A percentile compares a stretch with the other conserved stretches of the same genome.
These are phyloP conservation scores for Drosophila cognata DNA, from an alignment of 2,888 invertebrate genomes.

Conservation along the genomic window DNA sequence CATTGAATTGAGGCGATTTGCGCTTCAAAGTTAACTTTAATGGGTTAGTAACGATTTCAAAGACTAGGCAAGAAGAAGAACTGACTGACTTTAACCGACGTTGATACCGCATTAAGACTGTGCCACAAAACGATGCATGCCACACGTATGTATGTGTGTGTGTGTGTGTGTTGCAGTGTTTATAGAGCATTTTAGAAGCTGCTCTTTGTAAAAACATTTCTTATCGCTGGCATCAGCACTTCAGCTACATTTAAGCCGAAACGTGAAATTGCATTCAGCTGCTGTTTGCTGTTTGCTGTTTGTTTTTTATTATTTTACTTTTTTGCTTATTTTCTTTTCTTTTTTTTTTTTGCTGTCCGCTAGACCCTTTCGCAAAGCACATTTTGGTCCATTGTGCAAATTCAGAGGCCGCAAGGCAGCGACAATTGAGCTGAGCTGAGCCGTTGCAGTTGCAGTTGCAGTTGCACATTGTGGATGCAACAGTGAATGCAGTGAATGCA, in stretches of 20 bases:
- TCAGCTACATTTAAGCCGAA: constrained; percentile 44
- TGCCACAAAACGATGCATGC: constrained; percentile 9
- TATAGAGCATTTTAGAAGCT: constrained; percentile 31
- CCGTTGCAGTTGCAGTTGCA: constrained; percentile 23
- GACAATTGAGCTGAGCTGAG: constrained; percentile 14
- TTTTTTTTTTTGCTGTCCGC: constrained; percentile 6
- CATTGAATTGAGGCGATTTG: neutral
- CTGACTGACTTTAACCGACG: constrained; percentile 1
- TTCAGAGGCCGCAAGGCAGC: constrained; percentile 36
- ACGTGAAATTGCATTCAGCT: constrained; percentile 54
- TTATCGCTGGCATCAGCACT: constrained; percentile 58
- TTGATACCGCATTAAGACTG: constrained; percentile 9
- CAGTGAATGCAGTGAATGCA: constrained; percentile 49
- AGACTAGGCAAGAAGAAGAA: neutral
- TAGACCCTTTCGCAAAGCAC: constrained; percentile 43
- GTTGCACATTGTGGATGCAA: constrained; percentile 28
- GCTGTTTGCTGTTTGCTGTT: constrained; percentile 7
- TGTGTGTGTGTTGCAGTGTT: constrained; percentile 15
- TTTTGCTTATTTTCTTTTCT: constrained; percentile 9
- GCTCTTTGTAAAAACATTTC: constrained; percentile 32
- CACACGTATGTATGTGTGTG: neutral
- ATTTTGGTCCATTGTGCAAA: constrained; percentile 53
- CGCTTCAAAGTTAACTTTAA: neutral
- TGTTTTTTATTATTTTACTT: constrained; percentile 1
- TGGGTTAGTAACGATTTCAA: neutral